phyloP scores from a whole-genome alignment of 2,888 invertebrate species.

The Habroteleia sp. region DNA sequence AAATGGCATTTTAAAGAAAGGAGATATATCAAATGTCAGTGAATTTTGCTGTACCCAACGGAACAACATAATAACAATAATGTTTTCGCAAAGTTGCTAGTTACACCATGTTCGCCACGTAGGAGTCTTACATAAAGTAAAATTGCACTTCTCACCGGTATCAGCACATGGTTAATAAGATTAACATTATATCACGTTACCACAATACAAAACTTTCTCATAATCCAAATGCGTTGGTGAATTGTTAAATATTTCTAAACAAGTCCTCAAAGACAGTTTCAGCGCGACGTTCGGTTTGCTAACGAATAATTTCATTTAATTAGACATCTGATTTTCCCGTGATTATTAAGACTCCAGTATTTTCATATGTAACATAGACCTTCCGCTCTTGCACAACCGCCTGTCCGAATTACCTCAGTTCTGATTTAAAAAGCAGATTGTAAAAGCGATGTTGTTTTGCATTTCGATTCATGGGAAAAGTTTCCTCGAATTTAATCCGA shows the following conservation, averaged over 20 bases:
- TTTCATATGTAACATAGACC: constrained; percentile 7
- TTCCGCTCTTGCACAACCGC: constrained; percentile 20
- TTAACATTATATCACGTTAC: constrained; percentile 18
- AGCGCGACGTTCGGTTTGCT: neutral
- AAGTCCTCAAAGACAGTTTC: constrained; percentile 3
- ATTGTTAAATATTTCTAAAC: constrained; percentile 8
- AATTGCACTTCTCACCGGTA: constrained; percentile 12
- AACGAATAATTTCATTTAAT: constrained; percentile 22
- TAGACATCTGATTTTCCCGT: constrained; percentile 2
- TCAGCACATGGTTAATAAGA: constrained; percentile 11
- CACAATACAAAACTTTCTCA: constrained; percentile 29
- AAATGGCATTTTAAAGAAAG: neutral
- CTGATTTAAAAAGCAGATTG: too few species aligned
- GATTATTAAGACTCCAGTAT: constrained; percentile 11
- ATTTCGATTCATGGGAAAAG: neutral
- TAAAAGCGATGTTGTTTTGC: neutral
- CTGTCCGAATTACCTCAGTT: too few species aligned
- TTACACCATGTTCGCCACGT: neutral
- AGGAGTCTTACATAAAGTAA: constrained; percentile 34
- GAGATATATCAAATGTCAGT: constrained; percentile 1
- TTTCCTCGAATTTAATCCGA: constrained; percentile 29
- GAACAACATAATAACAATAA: too few species aligned
- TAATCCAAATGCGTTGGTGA: constrained; percentile 15
- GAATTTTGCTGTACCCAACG: too few species aligned
- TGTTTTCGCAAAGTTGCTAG: too few species aligned